Evolutionary conservation across 1,140 invertebrate species (phyloP).

Genomic region (Nasonia longicornis): DNA sequence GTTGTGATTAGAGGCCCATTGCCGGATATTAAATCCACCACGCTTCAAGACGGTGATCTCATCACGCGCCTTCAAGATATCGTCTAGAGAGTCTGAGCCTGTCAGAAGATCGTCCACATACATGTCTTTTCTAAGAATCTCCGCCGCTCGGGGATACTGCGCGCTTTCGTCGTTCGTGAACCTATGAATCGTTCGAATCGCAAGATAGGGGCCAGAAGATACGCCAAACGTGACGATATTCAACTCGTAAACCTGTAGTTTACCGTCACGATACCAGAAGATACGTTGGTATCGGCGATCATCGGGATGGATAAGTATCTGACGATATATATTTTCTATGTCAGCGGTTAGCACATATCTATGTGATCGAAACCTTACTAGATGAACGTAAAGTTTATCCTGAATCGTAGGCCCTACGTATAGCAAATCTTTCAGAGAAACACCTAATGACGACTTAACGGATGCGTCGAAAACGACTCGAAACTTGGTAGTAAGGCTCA

Average conservation of each 20-base stretch:
- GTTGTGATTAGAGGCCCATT: background rate
- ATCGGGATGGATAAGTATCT: background rate
- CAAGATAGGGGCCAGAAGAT: background rate
- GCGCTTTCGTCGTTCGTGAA: background rate
- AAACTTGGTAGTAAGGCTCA: too few relatives aligned
- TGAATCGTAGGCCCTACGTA: background rate
- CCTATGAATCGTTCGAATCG: background rate
- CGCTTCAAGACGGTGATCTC: background rate
- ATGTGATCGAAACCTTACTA: background rate
- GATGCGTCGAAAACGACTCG: conserved; percentile 9
- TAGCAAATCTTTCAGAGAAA: background rate
- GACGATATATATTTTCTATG: background rate
- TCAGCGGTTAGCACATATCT: background rate
- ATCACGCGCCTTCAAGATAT: background rate
- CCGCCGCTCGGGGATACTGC: background rate
- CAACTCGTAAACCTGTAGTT: background rate
- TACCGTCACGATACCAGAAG: background rate
- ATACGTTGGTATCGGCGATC: background rate
- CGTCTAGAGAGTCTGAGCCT: background rate
- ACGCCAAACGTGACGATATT: background rate
- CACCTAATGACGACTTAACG: background rate
- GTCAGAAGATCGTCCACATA: too few relatives aligned
- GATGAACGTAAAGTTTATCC: background rate
- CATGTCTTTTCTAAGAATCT: background rate
- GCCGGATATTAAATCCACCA: background rate